phyloP scores from a whole-genome alignment of 64 coral and sea anemone species.

The Trachythela sp. region DNA sequence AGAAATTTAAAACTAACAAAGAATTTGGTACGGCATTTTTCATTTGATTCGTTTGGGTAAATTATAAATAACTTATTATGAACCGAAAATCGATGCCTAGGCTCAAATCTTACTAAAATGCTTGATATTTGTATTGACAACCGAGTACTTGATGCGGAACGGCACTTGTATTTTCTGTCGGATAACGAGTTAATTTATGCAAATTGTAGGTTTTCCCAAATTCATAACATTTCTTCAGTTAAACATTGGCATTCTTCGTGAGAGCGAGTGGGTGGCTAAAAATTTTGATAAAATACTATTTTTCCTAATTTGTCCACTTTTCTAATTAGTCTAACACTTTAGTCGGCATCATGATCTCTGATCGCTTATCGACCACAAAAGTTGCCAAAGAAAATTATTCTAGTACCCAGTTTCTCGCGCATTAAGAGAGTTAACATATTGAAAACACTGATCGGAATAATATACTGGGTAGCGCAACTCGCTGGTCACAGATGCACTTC shows the following conservation, averaged over 20 bases:
- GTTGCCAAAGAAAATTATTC: no score
- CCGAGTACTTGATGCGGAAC: background rate
- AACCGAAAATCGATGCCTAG: background rate
- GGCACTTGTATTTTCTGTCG: background rate
- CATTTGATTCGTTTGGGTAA: background rate
- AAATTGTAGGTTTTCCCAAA: background rate
- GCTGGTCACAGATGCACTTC: no score
- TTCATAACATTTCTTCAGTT: background rate
- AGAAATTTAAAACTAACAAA: background rate
- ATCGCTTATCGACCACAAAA: no score
- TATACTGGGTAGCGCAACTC: no score
- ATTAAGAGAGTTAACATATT: no score
- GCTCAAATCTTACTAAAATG: background rate
- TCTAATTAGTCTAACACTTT: no score
- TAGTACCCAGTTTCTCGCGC: no score
- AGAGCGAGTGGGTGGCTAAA: background rate
- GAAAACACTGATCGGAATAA: no score
- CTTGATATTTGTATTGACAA: background rate
- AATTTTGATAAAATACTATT: background rate
- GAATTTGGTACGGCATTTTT: background rate
- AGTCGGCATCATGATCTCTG: no score
- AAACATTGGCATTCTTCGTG: background rate
- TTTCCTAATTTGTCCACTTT: background rate
- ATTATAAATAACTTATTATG: background rate
- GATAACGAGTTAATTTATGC: background rate